Evolutionary conservation across 2,113 vertebrate species (phyloP).

Genomic region (Tautogolabrus adspersus): DNA sequence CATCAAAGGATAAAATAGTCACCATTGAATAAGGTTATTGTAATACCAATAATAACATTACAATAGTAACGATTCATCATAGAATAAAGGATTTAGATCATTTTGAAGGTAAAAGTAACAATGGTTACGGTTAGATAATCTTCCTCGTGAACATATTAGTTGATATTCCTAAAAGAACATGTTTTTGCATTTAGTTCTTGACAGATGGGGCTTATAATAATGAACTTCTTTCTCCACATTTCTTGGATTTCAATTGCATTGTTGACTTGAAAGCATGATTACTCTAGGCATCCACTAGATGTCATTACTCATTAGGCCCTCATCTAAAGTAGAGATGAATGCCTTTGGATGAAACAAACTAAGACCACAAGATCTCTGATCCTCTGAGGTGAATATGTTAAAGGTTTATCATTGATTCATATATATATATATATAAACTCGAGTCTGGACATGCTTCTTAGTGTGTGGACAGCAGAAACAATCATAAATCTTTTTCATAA

Average conservation of each 20-base stretch:
- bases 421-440: background rate
- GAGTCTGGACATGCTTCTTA: background rate
- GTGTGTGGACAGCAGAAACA: background rate
- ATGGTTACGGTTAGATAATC: no score
- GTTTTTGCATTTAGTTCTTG: no score
- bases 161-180: no score
- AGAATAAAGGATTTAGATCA: no score
- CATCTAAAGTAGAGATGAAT: background rate
- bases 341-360: background rate
- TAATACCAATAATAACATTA: no score
- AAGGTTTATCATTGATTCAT: background rate
- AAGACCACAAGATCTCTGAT: background rate
- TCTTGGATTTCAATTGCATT: background rate
- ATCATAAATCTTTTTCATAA: background rate
- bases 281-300: conserved; percentile 60
- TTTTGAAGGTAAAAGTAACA: no score
- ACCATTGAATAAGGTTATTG: no score
- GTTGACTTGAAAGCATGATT: background rate
- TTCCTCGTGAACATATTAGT: no score
- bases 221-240: no score
- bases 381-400: background rate
- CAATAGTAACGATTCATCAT: no score
- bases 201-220: no score
- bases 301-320: conserved; percentile 25
- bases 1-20: no score